phyloP scores from a whole-genome alignment of 2,797 vertebrate species.

The Pteropus rufus region DNA sequence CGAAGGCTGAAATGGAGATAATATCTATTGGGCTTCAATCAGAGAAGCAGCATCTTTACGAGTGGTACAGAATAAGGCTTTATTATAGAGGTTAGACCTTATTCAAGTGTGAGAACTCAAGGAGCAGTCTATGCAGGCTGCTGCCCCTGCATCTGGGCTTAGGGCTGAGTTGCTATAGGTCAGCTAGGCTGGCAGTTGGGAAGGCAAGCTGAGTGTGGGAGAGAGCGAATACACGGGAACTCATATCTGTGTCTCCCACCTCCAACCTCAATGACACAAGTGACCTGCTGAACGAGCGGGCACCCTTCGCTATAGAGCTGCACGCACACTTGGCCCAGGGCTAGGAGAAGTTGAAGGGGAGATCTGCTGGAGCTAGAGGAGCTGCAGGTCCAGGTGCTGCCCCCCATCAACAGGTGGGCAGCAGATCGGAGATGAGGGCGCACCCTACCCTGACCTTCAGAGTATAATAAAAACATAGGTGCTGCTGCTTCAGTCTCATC shows the following conservation, averaged over 20 bases:
- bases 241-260: background rate
- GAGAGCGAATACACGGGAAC: background rate
- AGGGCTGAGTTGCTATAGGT: too few relatives aligned
- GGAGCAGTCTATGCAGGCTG: background rate
- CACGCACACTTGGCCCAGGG: background rate
- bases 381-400: background rate
- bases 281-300: background rate
- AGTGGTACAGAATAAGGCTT: background rate
- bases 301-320: background rate
- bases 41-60: background rate
- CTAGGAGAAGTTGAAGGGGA: background rate
- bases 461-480: background rate
- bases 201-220: background rate
- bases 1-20: background rate
- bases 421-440: accelerated
- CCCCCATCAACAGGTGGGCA: background rate
- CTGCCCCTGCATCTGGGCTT: background rate
- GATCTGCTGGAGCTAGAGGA: too few relatives aligned
- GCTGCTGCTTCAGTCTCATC: background rate
- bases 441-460: background rate
- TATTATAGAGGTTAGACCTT: background rate
- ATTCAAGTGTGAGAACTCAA: accelerated
- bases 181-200: background rate
- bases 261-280: background rate
- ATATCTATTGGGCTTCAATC: background rate